phyloP scores from a whole-genome alignment of 1,140 invertebrate genomes.

The Cylas formicarius region DNA sequence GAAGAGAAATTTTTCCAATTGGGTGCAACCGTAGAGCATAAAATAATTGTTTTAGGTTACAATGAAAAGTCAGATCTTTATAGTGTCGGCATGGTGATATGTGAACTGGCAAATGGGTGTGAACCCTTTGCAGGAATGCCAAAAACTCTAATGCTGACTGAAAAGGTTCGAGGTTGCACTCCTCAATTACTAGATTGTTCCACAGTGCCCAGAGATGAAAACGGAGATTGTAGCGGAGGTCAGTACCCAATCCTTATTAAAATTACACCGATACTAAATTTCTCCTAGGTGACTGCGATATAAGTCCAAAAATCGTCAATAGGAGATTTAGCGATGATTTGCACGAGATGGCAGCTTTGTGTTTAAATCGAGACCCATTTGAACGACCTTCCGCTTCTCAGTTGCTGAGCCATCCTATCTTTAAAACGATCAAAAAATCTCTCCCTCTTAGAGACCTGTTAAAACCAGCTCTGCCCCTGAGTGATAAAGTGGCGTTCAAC shows the following conservation, averaged over 20 bases:
- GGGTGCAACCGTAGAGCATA: too few relatives aligned
- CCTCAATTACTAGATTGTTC: slow-evolving; percentile 72
- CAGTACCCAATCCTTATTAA: slow-evolving; percentile 16
- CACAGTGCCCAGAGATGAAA: slow-evolving; percentile 56
- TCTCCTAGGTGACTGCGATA: slow-evolving; percentile 31
- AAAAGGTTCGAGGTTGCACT: slow-evolving; percentile 74
- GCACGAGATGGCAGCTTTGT: slow-evolving; percentile 66
- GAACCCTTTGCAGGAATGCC: slow-evolving; percentile 78
- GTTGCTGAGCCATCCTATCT: slow-evolving; percentile 66
- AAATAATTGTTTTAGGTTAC: slow-evolving; percentile 58
- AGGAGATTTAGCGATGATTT: slow-evolving; percentile 65
- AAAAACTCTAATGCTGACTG: slow-evolving; percentile 80
- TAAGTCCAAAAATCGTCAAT: slow-evolving; percentile 36
- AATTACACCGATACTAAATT: background rate
- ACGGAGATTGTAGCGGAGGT: slow-evolving; percentile 45
- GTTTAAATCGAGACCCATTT: slow-evolving; percentile 57
- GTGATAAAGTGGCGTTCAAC: slow-evolving; percentile 42
- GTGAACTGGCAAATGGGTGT: slow-evolving; percentile 83
- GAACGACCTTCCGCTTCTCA: slow-evolving; percentile 57
- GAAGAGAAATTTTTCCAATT: too few relatives aligned
- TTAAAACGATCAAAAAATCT: slow-evolving; percentile 54
- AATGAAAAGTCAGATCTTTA: slow-evolving; percentile 86
- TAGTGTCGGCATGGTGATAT: slow-evolving; percentile 78
- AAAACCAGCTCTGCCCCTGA: slow-evolving; percentile 47
- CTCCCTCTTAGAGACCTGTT: slow-evolving; percentile 45